A percentile compares a stretch with the other conserved stretches of the same genome.
These are phyloP conservation scores for Helicoverpa assulta DNA, from an alignment of 2,888 invertebrate species.

Conservation along the genomic window DNA sequence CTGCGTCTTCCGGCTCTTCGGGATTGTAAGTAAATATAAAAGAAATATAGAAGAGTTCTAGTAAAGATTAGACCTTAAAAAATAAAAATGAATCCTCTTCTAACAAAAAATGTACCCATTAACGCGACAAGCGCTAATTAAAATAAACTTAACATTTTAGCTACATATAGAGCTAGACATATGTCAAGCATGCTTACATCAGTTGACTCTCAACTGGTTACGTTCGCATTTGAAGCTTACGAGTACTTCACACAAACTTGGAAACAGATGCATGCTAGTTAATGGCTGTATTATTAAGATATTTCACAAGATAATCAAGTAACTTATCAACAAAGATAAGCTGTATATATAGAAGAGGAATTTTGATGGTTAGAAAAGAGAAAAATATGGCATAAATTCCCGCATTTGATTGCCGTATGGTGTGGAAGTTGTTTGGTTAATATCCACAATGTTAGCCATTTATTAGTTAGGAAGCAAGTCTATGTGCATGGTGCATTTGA, in stretches of 20 bases:
- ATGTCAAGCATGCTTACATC: slow-evolving; percentile 53
- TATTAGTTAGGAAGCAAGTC: too few relatives aligned
- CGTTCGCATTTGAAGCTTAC: slow-evolving; percentile 12
- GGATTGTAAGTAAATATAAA: too few relatives aligned
- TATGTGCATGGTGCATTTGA: too few relatives aligned
- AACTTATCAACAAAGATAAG: slow-evolving; percentile 6
- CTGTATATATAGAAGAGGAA: not conserved
- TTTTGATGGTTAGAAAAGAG: not conserved
- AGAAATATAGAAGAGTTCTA: too few relatives aligned
- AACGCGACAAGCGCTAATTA: slow-evolving; percentile 45
- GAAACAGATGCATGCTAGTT: slow-evolving; percentile 21
- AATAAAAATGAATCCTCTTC: not conserved
- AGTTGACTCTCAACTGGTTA: slow-evolving; percentile 31
- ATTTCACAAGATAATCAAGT: slow-evolving; percentile 18
- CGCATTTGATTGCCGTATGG: too few relatives aligned
- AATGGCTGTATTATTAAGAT: slow-evolving; percentile 27
- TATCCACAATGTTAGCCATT: too few relatives aligned
- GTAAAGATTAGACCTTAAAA: too few relatives aligned
- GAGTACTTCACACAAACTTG: slow-evolving; percentile 32
- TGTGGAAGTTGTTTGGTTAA: too few relatives aligned
- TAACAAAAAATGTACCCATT: not conserved
- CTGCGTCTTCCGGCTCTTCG: too few relatives aligned
- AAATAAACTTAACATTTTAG: slow-evolving; percentile 43
- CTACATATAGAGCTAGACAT: slow-evolving; percentile 26
- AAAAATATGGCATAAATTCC: too few relatives aligned